Evolutionary conservation across 2,797 vertebrate genomes (phyloP).

Genomic region (Scolopax rusticola): DNA sequence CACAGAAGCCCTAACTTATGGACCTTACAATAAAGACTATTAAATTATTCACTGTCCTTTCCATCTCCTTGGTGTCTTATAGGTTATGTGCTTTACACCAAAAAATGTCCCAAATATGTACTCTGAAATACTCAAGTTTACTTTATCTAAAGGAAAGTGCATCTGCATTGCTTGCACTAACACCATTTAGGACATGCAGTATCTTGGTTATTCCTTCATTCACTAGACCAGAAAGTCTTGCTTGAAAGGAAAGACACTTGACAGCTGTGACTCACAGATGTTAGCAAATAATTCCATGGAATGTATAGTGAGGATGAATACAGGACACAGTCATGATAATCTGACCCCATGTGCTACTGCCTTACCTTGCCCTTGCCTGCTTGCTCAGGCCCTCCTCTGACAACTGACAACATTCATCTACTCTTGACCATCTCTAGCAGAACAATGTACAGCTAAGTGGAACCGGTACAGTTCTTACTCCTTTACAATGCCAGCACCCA

Average conservation of each 20-base stretch:
- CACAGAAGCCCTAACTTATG: not conserved
- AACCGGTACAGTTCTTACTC: not conserved
- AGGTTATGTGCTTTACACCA: not conserved
- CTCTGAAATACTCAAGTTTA: not conserved
- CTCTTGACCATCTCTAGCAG: not conserved
- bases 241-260: not conserved
- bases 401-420: not conserved
- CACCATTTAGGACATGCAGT: not conserved
- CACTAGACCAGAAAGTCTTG: not conserved
- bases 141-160: not conserved
- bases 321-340: not conserved
- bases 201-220: not conserved
- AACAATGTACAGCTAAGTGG: fast-evolving
- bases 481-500: not conserved
- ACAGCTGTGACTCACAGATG: not conserved
- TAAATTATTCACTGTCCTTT: not conserved
- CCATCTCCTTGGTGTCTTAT: not conserved
- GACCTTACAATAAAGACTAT: not conserved
- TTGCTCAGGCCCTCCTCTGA: not conserved
- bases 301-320: fast-evolving
- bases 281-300: not conserved
- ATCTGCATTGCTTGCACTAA: not conserved
- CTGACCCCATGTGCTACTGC: not conserved
- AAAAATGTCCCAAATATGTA: fast-evolving
- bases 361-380: not conserved